A percentile compares a stretch with the other conserved stretches of the same genome.
Evolutionary conservation across 2,888 invertebrate genomes (phyloP).

Genomic region (Caenorhabditis doughertyi): DNA sequence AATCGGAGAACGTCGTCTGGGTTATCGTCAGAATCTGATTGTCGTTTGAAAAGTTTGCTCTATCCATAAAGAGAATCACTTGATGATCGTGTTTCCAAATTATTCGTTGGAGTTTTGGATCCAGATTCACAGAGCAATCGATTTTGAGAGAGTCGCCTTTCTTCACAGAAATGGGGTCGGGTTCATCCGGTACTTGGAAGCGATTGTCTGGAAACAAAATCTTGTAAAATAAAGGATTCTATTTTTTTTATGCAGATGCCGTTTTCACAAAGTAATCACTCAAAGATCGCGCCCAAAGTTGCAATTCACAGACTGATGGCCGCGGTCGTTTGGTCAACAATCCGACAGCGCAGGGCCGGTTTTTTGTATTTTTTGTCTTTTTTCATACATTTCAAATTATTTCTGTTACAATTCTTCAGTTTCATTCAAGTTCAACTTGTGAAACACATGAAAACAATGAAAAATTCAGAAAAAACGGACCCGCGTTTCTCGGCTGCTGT

Average conservation of each 20-base stretch:
- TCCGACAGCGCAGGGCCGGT: no score
- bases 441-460: not conserved
- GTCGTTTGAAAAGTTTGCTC: slow-evolving; percentile 20
- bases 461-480: no score
- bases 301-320: no score
- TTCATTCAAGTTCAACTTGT: not conserved
- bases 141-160: slow-evolving; percentile 54
- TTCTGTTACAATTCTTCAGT: no score
- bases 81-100: slow-evolving; percentile 46
- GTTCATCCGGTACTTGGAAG: slow-evolving; percentile 25
- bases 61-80: slow-evolving; percentile 40
- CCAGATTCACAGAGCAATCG: slow-evolving; percentile 66
- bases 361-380: no score
- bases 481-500: no score
- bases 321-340: no score
- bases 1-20: slow-evolving; percentile 61
- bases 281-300: no score
- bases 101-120: slow-evolving; percentile 53
- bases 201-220: slow-evolving; percentile 58
- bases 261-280: no score
- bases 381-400: no score
- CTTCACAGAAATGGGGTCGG: slow-evolving; percentile 29
- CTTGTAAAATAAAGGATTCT: no score
- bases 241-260: no score
- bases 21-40: slow-evolving; percentile 40